phyloP scores from a whole-genome alignment of 2,888 invertebrate genomes.

The Hemaris fuciformis region DNA sequence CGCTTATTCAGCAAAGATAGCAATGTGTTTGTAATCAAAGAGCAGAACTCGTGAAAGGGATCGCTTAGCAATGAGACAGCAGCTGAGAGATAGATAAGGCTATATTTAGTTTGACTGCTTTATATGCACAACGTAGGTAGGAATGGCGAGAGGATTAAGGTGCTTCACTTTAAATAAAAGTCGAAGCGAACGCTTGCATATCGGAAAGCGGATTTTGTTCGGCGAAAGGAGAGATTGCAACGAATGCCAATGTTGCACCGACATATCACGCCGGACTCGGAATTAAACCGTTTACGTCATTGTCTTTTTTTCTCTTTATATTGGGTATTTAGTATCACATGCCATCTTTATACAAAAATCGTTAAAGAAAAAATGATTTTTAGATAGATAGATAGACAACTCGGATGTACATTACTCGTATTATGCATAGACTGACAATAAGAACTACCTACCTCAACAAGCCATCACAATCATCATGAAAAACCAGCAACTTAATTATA shows the following conservation, averaged over 20 bases:
- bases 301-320: neutral
- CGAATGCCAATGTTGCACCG: neutral
- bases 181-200: neutral
- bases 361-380: too few relatives aligned
- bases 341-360: too few relatives aligned
- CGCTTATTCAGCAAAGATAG: neutral
- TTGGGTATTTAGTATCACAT: too few relatives aligned
- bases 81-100: neutral
- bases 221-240: neutral
- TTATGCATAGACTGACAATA: too few relatives aligned
- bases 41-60: neutral
- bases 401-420: too few relatives aligned
- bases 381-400: too few relatives aligned
- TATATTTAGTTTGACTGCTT: neutral
- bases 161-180: neutral
- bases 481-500: too few relatives aligned
- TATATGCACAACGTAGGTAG: neutral
- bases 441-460: too few relatives aligned
- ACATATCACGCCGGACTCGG: neutral
- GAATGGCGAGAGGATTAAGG: neutral
- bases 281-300: neutral
- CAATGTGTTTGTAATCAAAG: neutral
- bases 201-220: neutral
- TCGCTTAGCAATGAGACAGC: neutral
- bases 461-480: too few relatives aligned